These are phyloP conservation scores for Xenus cinereus DNA, from an alignment of 2,113 vertebrate species.

Conservation along the genomic window DNA sequence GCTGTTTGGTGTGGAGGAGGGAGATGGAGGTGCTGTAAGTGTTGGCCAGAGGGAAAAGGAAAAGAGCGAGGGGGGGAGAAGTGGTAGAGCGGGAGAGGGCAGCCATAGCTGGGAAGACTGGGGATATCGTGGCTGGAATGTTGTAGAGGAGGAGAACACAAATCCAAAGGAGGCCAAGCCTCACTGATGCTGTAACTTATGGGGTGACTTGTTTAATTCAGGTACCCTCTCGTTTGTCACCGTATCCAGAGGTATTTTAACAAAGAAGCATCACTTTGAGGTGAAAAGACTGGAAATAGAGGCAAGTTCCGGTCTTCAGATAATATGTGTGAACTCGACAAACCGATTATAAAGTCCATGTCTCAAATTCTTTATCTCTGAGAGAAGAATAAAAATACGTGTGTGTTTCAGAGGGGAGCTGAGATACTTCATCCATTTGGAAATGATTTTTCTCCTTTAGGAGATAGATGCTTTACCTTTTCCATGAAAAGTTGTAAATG, in stretches of 20 bases:
- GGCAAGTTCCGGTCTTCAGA: not conserved
- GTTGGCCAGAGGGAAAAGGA: not conserved
- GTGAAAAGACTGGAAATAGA: not conserved
- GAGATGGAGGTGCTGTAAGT: not conserved
- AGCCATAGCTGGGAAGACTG: not conserved
- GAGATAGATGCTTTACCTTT: slow-evolving; percentile 58
- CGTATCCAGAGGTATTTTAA: not conserved
- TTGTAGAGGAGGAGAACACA: not conserved
- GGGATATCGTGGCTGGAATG: not conserved
- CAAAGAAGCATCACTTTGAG: not conserved
- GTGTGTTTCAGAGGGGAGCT: slow-evolving; percentile 6
- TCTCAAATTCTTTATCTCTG: slow-evolving; percentile 23
- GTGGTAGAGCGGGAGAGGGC: not conserved
- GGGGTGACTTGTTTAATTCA: not conserved
- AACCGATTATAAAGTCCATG: not conserved
- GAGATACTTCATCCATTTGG: slow-evolving; percentile 32
- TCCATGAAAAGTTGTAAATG: slow-evolving; percentile 62
- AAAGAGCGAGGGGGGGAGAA: fast-evolving
- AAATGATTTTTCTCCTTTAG: slow-evolving; percentile 60
- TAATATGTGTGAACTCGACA: not conserved
- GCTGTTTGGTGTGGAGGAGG: fast-evolving
- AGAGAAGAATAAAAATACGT: slow-evolving; percentile 7
- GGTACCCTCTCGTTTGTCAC: not conserved
- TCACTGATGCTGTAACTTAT: not conserved
- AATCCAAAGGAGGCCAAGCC: not conserved